A percentile compares a stretch with the other conserved stretches of the same genome.
These are phyloP conservation scores for Tortrix viridana DNA, from an alignment of 2,888 invertebrate genomes.

Conservation along the genomic window DNA sequence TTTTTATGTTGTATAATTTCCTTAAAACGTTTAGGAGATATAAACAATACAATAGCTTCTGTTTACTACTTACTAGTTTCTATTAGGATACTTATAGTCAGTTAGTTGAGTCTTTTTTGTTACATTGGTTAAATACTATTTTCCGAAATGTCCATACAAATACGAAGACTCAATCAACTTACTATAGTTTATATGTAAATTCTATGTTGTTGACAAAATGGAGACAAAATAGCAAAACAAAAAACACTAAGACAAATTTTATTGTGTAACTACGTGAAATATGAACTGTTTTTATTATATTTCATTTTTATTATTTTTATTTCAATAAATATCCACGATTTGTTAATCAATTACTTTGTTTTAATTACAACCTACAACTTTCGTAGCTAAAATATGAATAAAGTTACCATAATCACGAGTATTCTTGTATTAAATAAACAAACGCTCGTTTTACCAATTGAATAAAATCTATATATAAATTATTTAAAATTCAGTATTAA, in stretches of 20 bases:
- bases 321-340: slow-evolving; percentile 85
- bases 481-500: too few relatives aligned
- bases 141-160: not conserved
- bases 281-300: slow-evolving; percentile 84
- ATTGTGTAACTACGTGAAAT: slow-evolving; percentile 82
- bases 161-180: slow-evolving; percentile 7
- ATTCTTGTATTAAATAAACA: too few relatives aligned
- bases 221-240: slow-evolving; percentile 71
- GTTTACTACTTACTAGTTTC: not conserved
- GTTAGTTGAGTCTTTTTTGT: not conserved
- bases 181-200: not conserved
- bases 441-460: too few relatives aligned
- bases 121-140: not conserved
- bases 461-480: too few relatives aligned
- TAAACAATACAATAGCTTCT: not conserved
- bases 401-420: too few relatives aligned
- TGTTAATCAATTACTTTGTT: slow-evolving; percentile 76
- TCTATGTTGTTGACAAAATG: slow-evolving; percentile 52
- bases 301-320: slow-evolving; percentile 84
- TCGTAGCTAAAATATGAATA: not conserved
- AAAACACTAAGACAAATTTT: slow-evolving; percentile 81
- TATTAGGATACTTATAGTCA: not conserved
- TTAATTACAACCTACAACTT: slow-evolving; percentile 51
- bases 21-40: slow-evolving; percentile 12
- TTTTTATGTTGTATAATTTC: slow-evolving; percentile 8